A percentile compares a stretch with the other conserved stretches of the same genome.
Conservation (phyloP, 2,113 vertebrate species). For the Copsychus sechellarum region DNA sequence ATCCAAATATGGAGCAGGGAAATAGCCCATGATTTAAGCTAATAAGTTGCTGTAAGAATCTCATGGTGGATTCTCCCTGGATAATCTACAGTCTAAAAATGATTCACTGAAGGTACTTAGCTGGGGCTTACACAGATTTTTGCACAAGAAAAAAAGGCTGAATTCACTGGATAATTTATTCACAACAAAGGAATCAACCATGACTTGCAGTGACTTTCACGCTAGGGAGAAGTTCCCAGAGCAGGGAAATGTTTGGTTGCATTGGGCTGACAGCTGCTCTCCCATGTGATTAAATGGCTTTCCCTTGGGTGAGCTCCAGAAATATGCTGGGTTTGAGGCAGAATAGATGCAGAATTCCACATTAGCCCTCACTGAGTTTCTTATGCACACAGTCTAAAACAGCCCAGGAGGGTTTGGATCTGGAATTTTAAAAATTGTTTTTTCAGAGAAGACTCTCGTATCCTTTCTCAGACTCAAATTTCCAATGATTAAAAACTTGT, state of each 20-base stretch:
- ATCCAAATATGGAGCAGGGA: not conserved
- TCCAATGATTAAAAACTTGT: not conserved
- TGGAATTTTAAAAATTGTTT: too few relatives aligned
- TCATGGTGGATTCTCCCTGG: not conserved
- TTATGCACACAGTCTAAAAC: not conserved
- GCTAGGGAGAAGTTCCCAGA: not conserved
- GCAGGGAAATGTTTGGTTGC: not conserved
- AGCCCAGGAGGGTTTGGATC: not conserved
- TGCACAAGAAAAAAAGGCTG: not conserved
- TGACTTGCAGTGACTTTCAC: not conserved
- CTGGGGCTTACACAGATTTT: not conserved
- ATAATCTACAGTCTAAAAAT: not conserved
- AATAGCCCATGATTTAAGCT: not conserved
- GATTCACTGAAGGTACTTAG: not conserved
- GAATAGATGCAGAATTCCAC: not conserved
- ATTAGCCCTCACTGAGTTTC: not conserved
- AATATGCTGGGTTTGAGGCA: not conserved
- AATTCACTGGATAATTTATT: not conserved
- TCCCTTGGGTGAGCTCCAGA: constrained; percentile 45
- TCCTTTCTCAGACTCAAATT: not conserved
- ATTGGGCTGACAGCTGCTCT: constrained; percentile 8
- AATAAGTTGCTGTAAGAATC: not conserved
- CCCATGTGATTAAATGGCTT: constrained; percentile 9
- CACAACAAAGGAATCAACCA: not conserved
- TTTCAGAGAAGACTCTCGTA: not conserved